phyloP scores from a whole-genome alignment of 1,140 invertebrate genomes.

The Drosophila biarmipes region DNA sequence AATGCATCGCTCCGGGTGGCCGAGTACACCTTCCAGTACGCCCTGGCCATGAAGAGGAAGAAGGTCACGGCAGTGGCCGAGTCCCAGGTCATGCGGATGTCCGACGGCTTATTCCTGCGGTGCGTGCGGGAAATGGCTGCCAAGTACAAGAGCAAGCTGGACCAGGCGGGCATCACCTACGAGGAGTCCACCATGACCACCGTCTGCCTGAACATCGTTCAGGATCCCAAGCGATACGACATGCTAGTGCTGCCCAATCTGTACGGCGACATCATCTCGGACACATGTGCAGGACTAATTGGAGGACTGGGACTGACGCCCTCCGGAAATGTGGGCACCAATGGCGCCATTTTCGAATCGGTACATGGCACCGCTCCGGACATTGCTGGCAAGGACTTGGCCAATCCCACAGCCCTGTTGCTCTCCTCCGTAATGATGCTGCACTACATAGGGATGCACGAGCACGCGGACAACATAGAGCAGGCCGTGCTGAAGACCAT shows the following conservation, averaged over 20 bases:
- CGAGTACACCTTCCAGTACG: slow-evolving; percentile 99
- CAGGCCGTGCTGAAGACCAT: slow-evolving; percentile 95
- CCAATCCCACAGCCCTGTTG: slow-evolving; percentile 98
- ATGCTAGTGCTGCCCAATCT: slow-evolving; percentile 99
- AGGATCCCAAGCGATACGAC: slow-evolving; percentile 97
- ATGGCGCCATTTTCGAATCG: slow-evolving; percentile 99
- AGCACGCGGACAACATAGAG: slow-evolving; percentile 94
- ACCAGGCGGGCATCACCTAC: slow-evolving; percentile 94
- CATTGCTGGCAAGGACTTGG: slow-evolving; percentile 99
- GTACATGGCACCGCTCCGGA: slow-evolving; percentile 99
- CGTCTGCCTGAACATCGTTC: slow-evolving; percentile 99
- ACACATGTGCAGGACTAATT: slow-evolving; percentile 99
- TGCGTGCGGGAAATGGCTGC: slow-evolving; percentile 97
- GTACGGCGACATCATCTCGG: slow-evolving; percentile 99
- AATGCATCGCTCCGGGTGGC: slow-evolving; percentile 97
- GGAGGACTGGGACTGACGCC: slow-evolving; percentile 99
- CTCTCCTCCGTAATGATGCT: slow-evolving; percentile 99
- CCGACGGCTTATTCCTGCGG: slow-evolving; percentile 98
- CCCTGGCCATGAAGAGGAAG: slow-evolving; percentile 95
- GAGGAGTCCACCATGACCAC: slow-evolving; percentile 99
- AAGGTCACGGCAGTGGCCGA: slow-evolving; percentile 99
- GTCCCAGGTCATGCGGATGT: slow-evolving; percentile 99
- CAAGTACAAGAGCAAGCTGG: slow-evolving; percentile 87
- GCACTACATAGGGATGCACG: slow-evolving; percentile 94
- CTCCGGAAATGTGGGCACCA: slow-evolving; percentile 98